These are phyloP conservation scores for Physeter macrocephalus DNA, from an alignment of 2,113 vertebrate species.

Conservation along the genomic window DNA sequence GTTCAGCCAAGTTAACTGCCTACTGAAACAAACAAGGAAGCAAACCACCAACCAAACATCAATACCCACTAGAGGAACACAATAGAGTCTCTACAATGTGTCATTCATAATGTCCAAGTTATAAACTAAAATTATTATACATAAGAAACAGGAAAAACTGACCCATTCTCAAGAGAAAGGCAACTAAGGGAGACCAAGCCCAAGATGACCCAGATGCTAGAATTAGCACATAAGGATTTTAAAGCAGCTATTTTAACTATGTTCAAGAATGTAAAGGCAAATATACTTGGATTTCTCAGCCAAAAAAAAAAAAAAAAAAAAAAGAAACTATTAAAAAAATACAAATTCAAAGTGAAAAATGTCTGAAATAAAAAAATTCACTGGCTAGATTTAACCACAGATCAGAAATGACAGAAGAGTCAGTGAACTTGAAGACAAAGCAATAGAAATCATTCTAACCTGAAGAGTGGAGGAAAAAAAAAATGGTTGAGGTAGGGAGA, in stretches of 20 bases:
- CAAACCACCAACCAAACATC: background rate
- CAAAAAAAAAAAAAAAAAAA: background rate
- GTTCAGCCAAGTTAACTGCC: background rate
- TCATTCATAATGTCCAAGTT: background rate
- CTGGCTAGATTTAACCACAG: background rate
- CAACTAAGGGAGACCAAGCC: background rate
- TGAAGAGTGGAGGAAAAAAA: background rate
- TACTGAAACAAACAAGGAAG: background rate
- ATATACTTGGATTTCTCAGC: background rate
- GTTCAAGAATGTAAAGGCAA: background rate
- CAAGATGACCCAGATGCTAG: background rate
- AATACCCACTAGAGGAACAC: background rate
- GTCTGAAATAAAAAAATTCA: background rate
- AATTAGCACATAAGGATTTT: background rate
- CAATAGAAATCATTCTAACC: background rate
- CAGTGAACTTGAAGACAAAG: conserved; percentile 1
- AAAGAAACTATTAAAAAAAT: background rate
- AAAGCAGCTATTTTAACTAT: conserved; percentile 12
- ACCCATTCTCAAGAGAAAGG: background rate
- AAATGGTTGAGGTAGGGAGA: background rate
- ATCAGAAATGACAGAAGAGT: background rate
- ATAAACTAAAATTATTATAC: background rate
- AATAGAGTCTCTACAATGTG: background rate
- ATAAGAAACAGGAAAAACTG: background rate
- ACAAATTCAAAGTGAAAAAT: conserved; percentile 5